Evolutionary conservation across 1,140 invertebrate species (phyloP).

Genomic region (Penaeus japonicus): DNA sequence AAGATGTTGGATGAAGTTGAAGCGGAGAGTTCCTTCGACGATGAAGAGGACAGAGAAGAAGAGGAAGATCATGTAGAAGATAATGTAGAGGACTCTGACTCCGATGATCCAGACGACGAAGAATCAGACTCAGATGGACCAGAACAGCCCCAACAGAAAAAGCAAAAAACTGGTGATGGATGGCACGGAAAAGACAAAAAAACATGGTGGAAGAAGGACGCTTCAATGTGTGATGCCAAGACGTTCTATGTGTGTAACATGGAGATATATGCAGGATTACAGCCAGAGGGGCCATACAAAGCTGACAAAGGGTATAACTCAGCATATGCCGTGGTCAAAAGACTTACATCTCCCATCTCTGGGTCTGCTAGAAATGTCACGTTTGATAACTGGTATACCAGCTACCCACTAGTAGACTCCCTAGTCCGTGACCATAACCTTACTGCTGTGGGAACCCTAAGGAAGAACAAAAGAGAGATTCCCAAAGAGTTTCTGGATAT

Average conservation of each 20-base stretch:
- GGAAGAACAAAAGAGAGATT: slow-evolving; percentile 52
- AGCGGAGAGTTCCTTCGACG: slow-evolving; percentile 19
- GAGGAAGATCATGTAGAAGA: background rate
- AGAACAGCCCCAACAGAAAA: slow-evolving; percentile 16
- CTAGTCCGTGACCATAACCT: slow-evolving; percentile 48
- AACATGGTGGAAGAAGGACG: slow-evolving; percentile 24
- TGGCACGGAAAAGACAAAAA: slow-evolving; percentile 19
- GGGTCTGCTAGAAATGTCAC: slow-evolving; percentile 46
- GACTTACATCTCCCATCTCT: slow-evolving; percentile 22
- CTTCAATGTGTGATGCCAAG: slow-evolving; percentile 34
- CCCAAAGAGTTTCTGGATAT: slow-evolving; percentile 30
- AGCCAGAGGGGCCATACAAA: slow-evolving; percentile 1
- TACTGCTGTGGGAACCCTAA: slow-evolving; percentile 56
- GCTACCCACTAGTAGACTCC: slow-evolving; percentile 27
- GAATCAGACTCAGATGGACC: slow-evolving; percentile 24
- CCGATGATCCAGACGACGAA: slow-evolving; percentile 1
- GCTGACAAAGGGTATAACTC: slow-evolving; percentile 20
- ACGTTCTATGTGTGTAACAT: slow-evolving; percentile 54
- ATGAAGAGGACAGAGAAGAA: background rate
- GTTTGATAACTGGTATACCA: slow-evolving; percentile 54
- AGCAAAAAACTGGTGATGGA: slow-evolving; percentile 22
- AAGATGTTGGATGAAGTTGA: slow-evolving; percentile 22
- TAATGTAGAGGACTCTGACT: slow-evolving; percentile 11
- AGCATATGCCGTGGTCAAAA: slow-evolving; percentile 26
- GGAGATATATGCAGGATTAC: slow-evolving; percentile 53